Evolutionary conservation across 1,140 invertebrate genomes (phyloP).

Genomic region (Drosophila suzukii): DNA sequence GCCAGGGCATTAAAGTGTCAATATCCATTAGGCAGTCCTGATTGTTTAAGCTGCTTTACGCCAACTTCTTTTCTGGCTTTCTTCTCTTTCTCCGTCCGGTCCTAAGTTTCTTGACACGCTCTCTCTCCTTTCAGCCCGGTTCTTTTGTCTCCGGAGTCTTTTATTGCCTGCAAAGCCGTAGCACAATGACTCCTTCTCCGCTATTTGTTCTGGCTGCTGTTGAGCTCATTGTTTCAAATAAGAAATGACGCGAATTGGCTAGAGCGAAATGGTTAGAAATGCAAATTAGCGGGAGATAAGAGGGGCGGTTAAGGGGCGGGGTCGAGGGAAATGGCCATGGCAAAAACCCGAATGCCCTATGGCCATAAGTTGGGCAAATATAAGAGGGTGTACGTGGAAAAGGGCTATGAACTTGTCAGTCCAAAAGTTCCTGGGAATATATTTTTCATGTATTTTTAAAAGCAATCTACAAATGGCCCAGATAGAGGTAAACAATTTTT

Average conservation of each 20-base stretch:
- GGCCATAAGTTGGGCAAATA: conserved; percentile 19
- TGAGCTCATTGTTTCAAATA: conserved; percentile 81
- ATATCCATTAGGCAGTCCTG: conserved; percentile 81
- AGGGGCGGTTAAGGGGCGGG: conserved; percentile 27
- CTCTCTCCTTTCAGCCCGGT: conserved; percentile 18
- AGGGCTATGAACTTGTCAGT: conserved; percentile 24
- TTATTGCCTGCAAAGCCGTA: conserved; percentile 63
- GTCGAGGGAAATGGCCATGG: conserved; percentile 36
- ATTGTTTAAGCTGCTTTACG: conserved; percentile 82
- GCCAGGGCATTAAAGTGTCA: conserved; percentile 79
- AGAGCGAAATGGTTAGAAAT: conserved; percentile 79
- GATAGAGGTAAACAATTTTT: neutral
- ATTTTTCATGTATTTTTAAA: neutral
- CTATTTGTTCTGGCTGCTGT: conserved; percentile 63
- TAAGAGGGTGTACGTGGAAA: neutral
- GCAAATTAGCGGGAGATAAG: conserved; percentile 73
- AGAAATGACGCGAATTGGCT: conserved; percentile 81
- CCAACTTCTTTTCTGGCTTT: conserved; percentile 75
- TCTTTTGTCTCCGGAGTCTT: conserved; percentile 65
- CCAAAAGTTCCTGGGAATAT: neutral
- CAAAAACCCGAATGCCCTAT: conserved; percentile 66
- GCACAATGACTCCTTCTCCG: conserved; percentile 70
- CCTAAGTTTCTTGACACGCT: conserved; percentile 48
- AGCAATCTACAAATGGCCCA: neutral
- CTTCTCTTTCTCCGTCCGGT: conserved; percentile 10